Evolutionary conservation across 2,113 vertebrate species (phyloP).

Genomic region (Takifugu flavidus): DNA sequence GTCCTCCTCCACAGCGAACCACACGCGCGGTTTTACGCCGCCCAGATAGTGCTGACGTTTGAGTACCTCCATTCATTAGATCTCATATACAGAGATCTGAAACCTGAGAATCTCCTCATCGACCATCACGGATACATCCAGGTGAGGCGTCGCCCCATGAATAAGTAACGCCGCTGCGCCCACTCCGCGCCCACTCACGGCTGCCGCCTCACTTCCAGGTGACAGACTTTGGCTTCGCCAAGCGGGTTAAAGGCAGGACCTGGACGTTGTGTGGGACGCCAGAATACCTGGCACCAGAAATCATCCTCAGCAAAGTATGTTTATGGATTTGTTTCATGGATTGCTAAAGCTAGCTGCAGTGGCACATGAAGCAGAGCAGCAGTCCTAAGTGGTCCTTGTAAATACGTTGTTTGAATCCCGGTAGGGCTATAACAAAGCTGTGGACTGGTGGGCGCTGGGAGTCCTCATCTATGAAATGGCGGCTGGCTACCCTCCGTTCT

Average conservation of each 20-base stretch:
- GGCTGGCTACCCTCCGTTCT: slow-evolving; percentile 97
- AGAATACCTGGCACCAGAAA: slow-evolving; percentile 97
- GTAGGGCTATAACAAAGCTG: slow-evolving; percentile 98
- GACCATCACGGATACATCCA: slow-evolving; percentile 99
- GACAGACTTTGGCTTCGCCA: slow-evolving; percentile 98
- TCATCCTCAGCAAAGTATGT: slow-evolving; percentile 97
- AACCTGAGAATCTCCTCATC: slow-evolving; percentile 98
- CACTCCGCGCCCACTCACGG: background rate
- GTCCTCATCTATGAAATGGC: slow-evolving; percentile 99
- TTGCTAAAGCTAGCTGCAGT: background rate
- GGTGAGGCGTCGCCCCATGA: slow-evolving; percentile 67
- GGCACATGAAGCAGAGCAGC: no score
- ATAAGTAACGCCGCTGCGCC: background rate
- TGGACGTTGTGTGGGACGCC: slow-evolving; percentile 99
- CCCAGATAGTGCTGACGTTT: slow-evolving; percentile 98
- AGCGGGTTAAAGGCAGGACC: slow-evolving; percentile 98
- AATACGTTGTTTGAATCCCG: background rate
- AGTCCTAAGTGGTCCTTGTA: background rate
- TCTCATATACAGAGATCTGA: slow-evolving; percentile 99
- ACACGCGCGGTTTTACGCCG: slow-evolving; percentile 96
- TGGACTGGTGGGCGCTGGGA: slow-evolving; percentile 98
- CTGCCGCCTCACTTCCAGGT: slow-evolving; percentile 72
- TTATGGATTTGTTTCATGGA: background rate
- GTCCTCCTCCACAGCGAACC: slow-evolving; percentile 82
- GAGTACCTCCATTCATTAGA: slow-evolving; percentile 99